Evolutionary conservation across 2,888 invertebrate species (phyloP), one percentile per base, ranked within the genome.

Genomic region (Lasioglossum leucozonium): DNA sequence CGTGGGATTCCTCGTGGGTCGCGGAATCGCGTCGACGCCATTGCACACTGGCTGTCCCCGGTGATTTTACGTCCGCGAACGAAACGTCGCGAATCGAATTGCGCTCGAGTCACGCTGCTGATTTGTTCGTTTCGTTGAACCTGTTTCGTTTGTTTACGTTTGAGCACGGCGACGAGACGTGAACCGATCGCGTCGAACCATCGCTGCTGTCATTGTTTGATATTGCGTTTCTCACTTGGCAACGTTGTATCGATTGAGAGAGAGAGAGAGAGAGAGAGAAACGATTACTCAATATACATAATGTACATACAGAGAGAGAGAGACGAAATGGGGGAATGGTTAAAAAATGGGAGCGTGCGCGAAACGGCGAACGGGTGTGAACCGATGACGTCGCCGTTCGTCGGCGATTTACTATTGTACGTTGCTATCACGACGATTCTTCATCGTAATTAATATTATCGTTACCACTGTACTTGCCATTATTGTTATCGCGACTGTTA

Each of bases 401-500:
- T 86, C 84, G n/a, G 72, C 84, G 77, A 86, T 83, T 62, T 79
- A 89, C 85, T 87, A 85, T 87, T 80, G 84, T 88, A 85, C 82
- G 88, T 88, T 34, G 72, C 44, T 40, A 37, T 90, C 82, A 77
- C 80, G 82, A 73, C 73, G 79, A 85, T 78, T 62, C 71, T 77
- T 87, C 77, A 65, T 82, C 87, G 72, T 69, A 65, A 79, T 86
- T 44, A 40, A 77, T 89, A 88, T 86, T 81, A 84, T 85, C 84
- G 89, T 90, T 81, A 87, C 82, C 81, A 87, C 78, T 84, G 82
- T 88, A 85, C 84, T 87, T 84, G 85, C 89, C 88, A 89, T 89
- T 89, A 86, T 89, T 90, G 86, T 87, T 81, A 89, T 78, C 85
- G 84, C 89, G 87, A 89, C 81, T 84, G 82, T 89, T 88, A 90